Percentiles rank a stretch among this genome's conserved stretches.
Conservation (phyloP, 2,113 vertebrate genomes). For the Chaetodon trifascialis region DNA sequence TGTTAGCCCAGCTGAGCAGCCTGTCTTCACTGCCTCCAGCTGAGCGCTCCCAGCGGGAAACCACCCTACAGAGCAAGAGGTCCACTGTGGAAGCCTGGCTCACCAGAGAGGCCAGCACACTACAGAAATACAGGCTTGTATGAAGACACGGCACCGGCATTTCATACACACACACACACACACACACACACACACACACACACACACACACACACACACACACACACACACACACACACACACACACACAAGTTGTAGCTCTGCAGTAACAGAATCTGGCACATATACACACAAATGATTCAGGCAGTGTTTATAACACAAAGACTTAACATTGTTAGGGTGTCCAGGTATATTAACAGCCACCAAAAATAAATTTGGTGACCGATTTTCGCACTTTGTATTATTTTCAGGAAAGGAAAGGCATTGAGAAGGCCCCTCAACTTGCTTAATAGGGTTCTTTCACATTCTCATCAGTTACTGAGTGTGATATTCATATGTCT, state of each 20-base stretch:
- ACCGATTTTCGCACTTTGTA: too few species aligned
- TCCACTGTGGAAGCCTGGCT: conserved; percentile 87
- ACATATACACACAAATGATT: neutral
- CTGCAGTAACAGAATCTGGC: neutral
- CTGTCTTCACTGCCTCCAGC: conserved; percentile 88
- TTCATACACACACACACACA: neutral
- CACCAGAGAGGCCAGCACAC: conserved; percentile 88
- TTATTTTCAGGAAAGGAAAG: neutral
- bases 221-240: too few species aligned
- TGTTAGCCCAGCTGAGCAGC: conserved; percentile 90
- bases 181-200: neutral
- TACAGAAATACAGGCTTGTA: conserved; percentile 96
- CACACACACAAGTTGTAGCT: neutral
- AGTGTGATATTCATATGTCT: too few species aligned
- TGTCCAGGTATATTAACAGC: too few species aligned
- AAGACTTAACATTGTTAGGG: too few species aligned
- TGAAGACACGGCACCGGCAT: neutral
- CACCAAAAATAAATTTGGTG: too few species aligned
- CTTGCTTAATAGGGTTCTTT: neutral
- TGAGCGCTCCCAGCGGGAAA: conserved; percentile 89
- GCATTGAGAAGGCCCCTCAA: neutral
- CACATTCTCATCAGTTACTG: neutral
- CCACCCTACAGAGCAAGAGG: conserved; percentile 85
- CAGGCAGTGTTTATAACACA: too few species aligned
- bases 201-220: neutral